Percentiles rank a stretch among this genome's conserved stretches.
Evolutionary conservation across 1,140 invertebrate genomes (phyloP).

Genomic region (Drosophila jambulina): DNA sequence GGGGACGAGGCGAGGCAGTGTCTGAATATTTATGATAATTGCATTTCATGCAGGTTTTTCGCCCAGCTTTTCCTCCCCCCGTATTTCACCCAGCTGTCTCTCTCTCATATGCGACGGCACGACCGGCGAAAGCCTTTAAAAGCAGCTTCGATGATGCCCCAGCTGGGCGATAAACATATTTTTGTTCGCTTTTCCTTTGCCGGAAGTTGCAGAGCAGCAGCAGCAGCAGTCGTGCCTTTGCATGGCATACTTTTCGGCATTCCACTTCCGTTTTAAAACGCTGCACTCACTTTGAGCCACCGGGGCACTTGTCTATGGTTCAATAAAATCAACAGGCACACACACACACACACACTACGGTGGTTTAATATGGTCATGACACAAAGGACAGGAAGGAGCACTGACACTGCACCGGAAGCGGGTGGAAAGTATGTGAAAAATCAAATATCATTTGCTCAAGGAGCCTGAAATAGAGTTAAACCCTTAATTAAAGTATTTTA

Average conservation of each 20-base stretch:
- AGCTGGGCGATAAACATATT: conserved; percentile 61
- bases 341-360: conserved; percentile 10
- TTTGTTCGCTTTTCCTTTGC: conserved; percentile 26
- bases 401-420: conserved; percentile 20
- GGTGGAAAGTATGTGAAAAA: conserved; percentile 36
- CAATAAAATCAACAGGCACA: conserved; percentile 73
- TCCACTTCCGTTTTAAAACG: conserved; percentile 52
- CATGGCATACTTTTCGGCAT: conserved; percentile 76
- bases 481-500: background rate
- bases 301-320: conserved; percentile 65
- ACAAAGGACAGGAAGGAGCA: conserved; percentile 38
- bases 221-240: conserved; percentile 54
- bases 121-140: conserved; percentile 72
- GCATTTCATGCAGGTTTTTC: conserved; percentile 75
- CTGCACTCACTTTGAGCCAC: conserved; percentile 58
- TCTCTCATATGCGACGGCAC: conserved; percentile 55
- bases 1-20: conserved; percentile 15
- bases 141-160: conserved; percentile 49
- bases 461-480: background rate
- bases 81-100: conserved; percentile 20
- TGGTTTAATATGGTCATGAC: conserved; percentile 39
- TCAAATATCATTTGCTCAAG: conserved; percentile 32
- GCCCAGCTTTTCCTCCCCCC: conserved; percentile 18
- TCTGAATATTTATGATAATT: conserved; percentile 82
- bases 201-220: conserved; percentile 35